A percentile compares a stretch with the other conserved stretches of the same genome.
These are phyloP conservation scores for Horisme vitalbata DNA, from an alignment of 2,888 invertebrate species.

Conservation along the genomic window DNA sequence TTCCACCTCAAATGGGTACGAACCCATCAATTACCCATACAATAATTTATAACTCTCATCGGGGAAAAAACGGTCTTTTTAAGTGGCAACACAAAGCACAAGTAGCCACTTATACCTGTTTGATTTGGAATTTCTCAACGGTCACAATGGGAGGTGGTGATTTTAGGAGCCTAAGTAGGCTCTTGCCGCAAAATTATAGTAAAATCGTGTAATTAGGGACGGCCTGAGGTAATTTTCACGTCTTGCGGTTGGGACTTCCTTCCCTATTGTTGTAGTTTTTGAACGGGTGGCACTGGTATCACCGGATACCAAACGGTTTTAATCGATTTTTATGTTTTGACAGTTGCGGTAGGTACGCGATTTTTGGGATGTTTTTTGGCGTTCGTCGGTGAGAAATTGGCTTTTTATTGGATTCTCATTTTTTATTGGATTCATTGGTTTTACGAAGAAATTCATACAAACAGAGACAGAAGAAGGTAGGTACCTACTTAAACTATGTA, in stretches of 20 bases:
- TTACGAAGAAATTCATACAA: no score
- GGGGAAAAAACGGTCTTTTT: constrained; percentile 38
- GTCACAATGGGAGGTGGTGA: constrained; percentile 66
- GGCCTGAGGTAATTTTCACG: constrained; percentile 63
- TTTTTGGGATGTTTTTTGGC: constrained; percentile 43
- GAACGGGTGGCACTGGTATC: constrained; percentile 33
- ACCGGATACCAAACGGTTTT: constrained; percentile 56
- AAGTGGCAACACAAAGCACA: constrained; percentile 37
- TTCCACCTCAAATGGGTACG: constrained; percentile 32
- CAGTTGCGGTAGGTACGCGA: constrained; percentile 71
- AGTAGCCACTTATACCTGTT: constrained; percentile 44
- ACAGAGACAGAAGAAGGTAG: no score
- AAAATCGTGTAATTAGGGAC: constrained; percentile 75
- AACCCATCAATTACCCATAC: constrained; percentile 41
- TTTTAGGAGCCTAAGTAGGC: constrained; percentile 56
- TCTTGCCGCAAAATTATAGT: constrained; percentile 73
- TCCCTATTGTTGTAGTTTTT: constrained; percentile 68
- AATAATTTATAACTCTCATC: constrained; percentile 50
- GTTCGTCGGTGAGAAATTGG: constrained; percentile 26
- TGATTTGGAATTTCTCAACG: constrained; percentile 68
- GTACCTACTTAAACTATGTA: no score
- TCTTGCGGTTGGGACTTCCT: constrained; percentile 77
- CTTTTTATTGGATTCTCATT: constrained; percentile 27
- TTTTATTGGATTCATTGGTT: constrained; percentile 9
- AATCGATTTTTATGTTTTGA: constrained; percentile 78